Conservation (phyloP, 2,113 vertebrate genomes). For the Rhinopithecus roxellana region DNA sequence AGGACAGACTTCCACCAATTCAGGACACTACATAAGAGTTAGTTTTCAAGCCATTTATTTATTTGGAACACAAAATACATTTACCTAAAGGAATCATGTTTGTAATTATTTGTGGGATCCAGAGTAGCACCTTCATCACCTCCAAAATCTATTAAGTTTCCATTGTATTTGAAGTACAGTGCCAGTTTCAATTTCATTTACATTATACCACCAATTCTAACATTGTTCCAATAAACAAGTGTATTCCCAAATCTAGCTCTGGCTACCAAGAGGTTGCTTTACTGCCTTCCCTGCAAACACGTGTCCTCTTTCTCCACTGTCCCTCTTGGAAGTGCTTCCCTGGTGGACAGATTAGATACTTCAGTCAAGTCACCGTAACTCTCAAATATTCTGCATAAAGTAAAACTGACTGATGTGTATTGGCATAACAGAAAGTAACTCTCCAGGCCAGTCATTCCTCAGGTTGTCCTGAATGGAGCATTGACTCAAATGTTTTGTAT, state of each 20-base stretch:
- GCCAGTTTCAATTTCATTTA: neutral
- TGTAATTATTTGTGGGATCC: neutral
- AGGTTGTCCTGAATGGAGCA: neutral
- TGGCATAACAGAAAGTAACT: neutral
- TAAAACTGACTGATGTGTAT: neutral
- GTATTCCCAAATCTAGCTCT: neutral
- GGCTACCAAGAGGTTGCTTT: too few species aligned
- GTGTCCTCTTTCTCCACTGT: neutral
- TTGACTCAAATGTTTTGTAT: neutral
- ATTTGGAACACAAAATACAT: neutral
- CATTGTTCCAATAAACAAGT: neutral
- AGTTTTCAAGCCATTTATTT: conserved; percentile 41
- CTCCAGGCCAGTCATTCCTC: neutral
- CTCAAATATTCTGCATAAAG: neutral
- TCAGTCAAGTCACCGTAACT: neutral
- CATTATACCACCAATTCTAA: too few species aligned
- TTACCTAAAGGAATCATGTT: neutral
- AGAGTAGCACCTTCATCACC: neutral
- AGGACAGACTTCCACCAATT: conserved; percentile 14
- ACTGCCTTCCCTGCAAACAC: neutral
- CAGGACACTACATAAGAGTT: neutral
- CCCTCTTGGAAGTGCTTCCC: neutral
- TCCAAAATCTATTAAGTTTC: neutral
- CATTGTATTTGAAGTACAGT: neutral
- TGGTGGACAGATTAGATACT: neutral